These are phyloP conservation scores for Microtus californicus DNA, from an alignment of 2,797 vertebrate species.

Conservation along the genomic window DNA sequence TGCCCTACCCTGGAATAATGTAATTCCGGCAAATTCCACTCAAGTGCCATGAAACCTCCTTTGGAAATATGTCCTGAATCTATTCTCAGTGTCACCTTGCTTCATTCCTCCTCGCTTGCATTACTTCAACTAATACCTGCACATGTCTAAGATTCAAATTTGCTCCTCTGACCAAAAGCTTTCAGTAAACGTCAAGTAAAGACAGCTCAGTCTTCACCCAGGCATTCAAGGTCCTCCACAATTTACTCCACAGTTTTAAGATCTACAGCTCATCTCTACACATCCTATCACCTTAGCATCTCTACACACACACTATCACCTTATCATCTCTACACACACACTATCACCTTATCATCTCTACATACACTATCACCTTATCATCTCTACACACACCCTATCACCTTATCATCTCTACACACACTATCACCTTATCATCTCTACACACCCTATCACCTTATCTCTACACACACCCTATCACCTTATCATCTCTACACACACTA, in stretches of 20 bases:
- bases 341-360: not conserved
- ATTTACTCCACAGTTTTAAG: not conserved
- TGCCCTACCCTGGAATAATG: not conserved
- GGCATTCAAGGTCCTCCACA: not conserved
- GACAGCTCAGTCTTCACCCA: not conserved
- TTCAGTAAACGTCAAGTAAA: conserved; percentile 24
- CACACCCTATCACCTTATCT: no score
- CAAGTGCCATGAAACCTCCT: not conserved
- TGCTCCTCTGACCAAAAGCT: not conserved
- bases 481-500: no score
- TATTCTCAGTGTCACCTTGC: not conserved
- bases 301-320: no score
- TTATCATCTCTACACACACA: no score
- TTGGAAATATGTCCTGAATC: conserved; percentile 9
- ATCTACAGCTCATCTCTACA: not conserved
- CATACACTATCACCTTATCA: not conserved
- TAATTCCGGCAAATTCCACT: conserved; percentile 19
- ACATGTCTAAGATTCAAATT: not conserved
- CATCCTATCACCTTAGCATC: not conserved
- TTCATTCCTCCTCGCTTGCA: conserved; percentile 23
- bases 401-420: no score
- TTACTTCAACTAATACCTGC: not conserved
- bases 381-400: no score
- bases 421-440: no score
- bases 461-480: no score